These are phyloP conservation scores for Dusona sp. DNA, from an alignment of 2,888 invertebrate species.

Conservation along the genomic window DNA sequence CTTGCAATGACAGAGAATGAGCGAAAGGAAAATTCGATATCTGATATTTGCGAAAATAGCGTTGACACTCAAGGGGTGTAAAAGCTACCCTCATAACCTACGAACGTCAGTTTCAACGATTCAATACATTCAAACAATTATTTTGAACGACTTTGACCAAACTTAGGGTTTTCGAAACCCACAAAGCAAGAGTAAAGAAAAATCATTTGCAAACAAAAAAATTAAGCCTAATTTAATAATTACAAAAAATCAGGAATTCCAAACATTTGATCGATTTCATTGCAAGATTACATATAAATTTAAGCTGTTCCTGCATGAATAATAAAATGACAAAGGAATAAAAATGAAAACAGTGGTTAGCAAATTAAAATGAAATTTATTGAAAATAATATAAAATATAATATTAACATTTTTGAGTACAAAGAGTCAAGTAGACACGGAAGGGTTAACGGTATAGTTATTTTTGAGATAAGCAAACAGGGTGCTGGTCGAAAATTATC, in stretches of 20 bases:
- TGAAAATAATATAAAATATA: not conserved
- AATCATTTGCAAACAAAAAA: not conserved
- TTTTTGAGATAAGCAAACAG: constrained; percentile 82
- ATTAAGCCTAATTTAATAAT: not conserved
- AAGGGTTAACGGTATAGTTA: constrained; percentile 63
- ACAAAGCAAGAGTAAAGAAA: not conserved
- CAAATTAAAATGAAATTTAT: not conserved
- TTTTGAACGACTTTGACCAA: not conserved
- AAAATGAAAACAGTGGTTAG: not conserved
- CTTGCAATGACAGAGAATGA: constrained; percentile 21
- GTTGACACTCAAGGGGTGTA: constrained; percentile 16
- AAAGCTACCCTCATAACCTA: constrained; percentile 61
- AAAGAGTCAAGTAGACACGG: not conserved
- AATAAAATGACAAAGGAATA: not conserved
- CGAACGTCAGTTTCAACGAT: constrained; percentile 4
- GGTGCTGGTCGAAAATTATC: constrained; percentile 56
- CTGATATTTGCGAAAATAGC: constrained; percentile 56
- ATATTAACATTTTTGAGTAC: no score
- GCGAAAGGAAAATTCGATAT: constrained; percentile 38
- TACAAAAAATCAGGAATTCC: not conserved
- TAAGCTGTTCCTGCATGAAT: not conserved
- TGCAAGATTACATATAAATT: no score
- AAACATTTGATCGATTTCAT: no score
- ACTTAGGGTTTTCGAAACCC: not conserved
- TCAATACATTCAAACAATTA: constrained; percentile 23